phyloP scores from a whole-genome alignment of 2,113 vertebrate species.

The Sphaerodactylus townsendi region DNA sequence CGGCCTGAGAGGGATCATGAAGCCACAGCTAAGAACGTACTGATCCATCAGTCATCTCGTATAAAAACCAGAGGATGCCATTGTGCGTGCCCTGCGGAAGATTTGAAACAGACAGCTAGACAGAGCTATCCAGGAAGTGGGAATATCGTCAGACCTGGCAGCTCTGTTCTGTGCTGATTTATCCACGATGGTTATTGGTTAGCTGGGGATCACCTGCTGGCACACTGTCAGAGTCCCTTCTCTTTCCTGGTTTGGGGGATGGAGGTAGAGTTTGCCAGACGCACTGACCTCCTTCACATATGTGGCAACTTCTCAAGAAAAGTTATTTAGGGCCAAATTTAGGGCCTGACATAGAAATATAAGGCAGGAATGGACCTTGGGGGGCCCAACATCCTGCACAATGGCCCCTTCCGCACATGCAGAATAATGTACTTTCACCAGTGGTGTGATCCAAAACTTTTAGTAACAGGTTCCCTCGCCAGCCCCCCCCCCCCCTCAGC shows the following conservation, averaged over 20 bases:
- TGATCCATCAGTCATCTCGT: conserved; percentile 54
- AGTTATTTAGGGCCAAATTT: neutral
- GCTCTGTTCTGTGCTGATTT: conserved; percentile 40
- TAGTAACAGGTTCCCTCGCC: no score
- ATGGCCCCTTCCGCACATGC: no score
- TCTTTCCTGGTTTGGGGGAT: neutral
- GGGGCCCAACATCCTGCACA: no score
- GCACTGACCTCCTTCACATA: neutral
- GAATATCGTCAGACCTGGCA: conserved; percentile 17
- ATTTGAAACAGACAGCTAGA: conserved; percentile 24
- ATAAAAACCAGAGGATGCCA: conserved; percentile 1
- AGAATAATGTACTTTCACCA: no score
- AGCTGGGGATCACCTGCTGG: neutral
- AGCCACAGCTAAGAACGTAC: conserved; percentile 27
- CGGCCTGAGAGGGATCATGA: conserved; percentile 24
- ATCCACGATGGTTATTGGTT: conserved; percentile 32
- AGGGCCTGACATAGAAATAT: no score
- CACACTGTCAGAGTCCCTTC: no score
- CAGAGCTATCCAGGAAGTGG: conserved; percentile 49
- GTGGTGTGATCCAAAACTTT: no score
- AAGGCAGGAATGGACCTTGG: no score
- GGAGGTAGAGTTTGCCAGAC: neutral
- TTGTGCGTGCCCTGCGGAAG: conserved; percentile 42
- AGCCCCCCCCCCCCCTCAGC: no score
- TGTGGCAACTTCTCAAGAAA: neutral